Evolutionary conservation across 2,113 vertebrate genomes (phyloP), one percentile per base, ranked within the genome.

Genomic region (Cheilinus undulatus): DNA sequence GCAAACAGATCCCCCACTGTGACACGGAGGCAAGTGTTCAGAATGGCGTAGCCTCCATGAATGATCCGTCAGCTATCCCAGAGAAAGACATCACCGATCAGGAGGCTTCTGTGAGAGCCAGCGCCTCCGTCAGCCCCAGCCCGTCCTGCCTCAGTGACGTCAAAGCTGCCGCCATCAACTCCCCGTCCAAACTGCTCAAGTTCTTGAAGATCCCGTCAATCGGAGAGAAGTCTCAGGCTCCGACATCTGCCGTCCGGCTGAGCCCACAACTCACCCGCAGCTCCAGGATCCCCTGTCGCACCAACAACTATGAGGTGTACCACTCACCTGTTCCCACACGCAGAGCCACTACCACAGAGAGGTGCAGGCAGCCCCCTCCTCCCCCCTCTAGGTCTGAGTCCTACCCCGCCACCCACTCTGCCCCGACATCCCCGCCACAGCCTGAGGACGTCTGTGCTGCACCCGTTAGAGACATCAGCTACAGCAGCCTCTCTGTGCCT

Each of bases 241-340:
- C 92, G 0, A 62, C 93, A 20, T 87, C 91, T 0, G 86, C 93
- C 0, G 92, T 95, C 38, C 95, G 95, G 1, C 94, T 97, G 42
- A 98, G 96, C 66, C 96, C 97, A 7, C 97, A 97, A 61, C 94
- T 98, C 3, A 92, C 97, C 3, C 95, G 95, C 14, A 95, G 91
- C 82, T 97, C 96, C 65, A 93, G 95, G 82, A 98, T 97, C 73
- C 97, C 96, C 10, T 98, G 97, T 42, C 94, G 96, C 38, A 95
- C 95, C 62, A 94, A 96, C 80, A 96, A 95, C 77, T 94, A 96
- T 10, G 96, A 97, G 34, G 95, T 95, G 9, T 95, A 95, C 85
- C 95, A 95, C 72, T 97, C 95, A 0, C 96, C 96, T 0, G 93
- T 94, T 4, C 91, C 95, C 71, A 83, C 93, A 0, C 93, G 94